Conservation (phyloP, 2,113 vertebrate species). For the Eclectus roratus region DNA sequence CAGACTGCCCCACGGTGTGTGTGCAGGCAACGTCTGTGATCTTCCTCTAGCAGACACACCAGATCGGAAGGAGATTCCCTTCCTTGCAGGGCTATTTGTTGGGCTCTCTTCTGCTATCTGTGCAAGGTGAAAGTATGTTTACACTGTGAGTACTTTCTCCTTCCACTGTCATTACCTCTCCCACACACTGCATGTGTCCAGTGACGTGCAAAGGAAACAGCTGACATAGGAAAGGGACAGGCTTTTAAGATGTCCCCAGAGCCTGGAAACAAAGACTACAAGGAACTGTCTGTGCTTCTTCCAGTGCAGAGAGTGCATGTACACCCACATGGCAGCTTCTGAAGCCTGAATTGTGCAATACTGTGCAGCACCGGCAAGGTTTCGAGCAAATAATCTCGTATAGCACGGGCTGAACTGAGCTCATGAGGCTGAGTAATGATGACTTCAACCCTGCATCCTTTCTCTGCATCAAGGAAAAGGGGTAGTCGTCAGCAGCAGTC, state of each 20-base stretch:
- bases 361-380: not conserved
- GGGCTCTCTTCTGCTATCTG: not conserved
- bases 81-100: not conserved
- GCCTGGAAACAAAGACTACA: constrained; percentile 6
- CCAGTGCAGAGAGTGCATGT: not conserved
- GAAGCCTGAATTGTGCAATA: not conserved
- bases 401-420: not conserved
- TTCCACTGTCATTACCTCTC: constrained; percentile 19
- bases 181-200: constrained; percentile 1
- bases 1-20: not conserved
- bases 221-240: constrained; percentile 10
- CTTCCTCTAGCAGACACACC: not conserved
- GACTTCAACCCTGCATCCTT: not conserved
- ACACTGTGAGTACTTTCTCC: constrained; percentile 4
- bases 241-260: not conserved
- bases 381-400: not conserved
- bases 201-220: constrained; percentile 9
- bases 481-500: not conserved
- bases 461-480: not conserved
- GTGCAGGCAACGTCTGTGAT: not conserved
- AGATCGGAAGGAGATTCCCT: not conserved
- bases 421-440: not conserved
- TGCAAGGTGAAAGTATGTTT: constrained; percentile 32
- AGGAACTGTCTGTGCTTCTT: constrained; percentile 25
- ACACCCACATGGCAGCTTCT: not conserved